Conservation (phyloP, 2,888 invertebrate genomes). For the Sylvicola fuscatus region DNA sequence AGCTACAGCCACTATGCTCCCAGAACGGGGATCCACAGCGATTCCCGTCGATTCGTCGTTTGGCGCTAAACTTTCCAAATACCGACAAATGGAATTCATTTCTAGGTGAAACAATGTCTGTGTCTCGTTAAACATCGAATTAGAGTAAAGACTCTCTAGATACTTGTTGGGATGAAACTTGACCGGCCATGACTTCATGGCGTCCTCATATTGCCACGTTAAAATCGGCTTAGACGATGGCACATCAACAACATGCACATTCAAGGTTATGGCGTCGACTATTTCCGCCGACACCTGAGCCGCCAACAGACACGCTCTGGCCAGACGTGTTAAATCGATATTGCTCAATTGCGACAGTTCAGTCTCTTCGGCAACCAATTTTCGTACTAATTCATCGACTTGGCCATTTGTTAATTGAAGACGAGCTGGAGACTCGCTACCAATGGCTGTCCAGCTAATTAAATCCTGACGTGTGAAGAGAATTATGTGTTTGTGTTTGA, state of each 20-base stretch:
- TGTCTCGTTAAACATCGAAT: conserved; percentile 32
- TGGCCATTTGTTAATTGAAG: no score
- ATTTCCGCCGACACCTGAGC: not conserved
- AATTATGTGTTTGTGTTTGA: conserved; percentile 36
- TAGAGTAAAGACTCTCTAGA: conserved; percentile 42
- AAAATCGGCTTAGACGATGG: conserved; percentile 40
- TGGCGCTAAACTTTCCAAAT: conserved; percentile 14
- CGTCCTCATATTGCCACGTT: conserved; percentile 39
- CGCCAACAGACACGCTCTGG: not conserved
- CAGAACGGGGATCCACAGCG: conserved; percentile 49
- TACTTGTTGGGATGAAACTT: conserved; percentile 66
- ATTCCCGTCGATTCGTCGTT: conserved; percentile 30
- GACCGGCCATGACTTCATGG: conserved; percentile 51
- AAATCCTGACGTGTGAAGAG: conserved; percentile 24
- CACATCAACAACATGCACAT: conserved; percentile 28
- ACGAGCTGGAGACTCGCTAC: no score
- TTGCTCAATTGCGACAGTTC: not conserved
- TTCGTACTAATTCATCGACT: no score
- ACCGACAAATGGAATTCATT: conserved; percentile 33
- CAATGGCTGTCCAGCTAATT: conserved; percentile 11
- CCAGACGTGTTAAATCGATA: conserved; percentile 1
- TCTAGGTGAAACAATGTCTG: conserved; percentile 33
- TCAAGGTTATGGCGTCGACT: conserved; percentile 19
- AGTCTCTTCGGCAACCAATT: not conserved
- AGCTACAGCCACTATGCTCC: conserved; percentile 44